A percentile compares a stretch with the other conserved stretches of the same genome.
Conservation (phyloP, 1,140 invertebrate species). For the Hestina assimilis region DNA sequence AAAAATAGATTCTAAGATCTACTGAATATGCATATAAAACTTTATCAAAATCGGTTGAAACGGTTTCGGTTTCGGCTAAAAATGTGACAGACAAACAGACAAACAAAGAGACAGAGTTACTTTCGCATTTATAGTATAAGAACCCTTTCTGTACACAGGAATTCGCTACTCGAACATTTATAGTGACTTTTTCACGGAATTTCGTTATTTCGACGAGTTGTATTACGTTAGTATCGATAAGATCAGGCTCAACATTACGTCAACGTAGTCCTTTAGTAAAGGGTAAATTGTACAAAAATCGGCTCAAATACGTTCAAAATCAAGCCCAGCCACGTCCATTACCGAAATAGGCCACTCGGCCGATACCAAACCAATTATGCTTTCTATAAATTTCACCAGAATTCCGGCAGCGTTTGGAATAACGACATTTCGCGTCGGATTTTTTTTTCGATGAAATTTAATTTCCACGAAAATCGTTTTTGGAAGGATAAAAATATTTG, state of each 20-base stretch:
- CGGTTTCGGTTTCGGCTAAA: too few species aligned
- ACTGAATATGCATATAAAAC: too few species aligned
- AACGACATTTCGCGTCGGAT: constrained; percentile 6
- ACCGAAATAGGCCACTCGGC: constrained; percentile 32
- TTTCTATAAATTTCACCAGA: constrained; percentile 31
- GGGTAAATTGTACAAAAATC: constrained; percentile 21
- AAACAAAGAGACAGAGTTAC: too few species aligned
- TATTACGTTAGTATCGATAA: background rate
- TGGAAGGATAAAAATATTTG: constrained; percentile 8
- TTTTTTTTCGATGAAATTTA: constrained; percentile 13
- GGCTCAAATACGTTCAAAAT: constrained; percentile 27
- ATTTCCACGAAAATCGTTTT: constrained; percentile 12
- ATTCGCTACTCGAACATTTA: too few species aligned
- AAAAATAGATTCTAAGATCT: too few species aligned
- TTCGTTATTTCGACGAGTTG: too few species aligned
- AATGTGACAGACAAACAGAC: too few species aligned
- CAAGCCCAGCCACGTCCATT: constrained; percentile 31
- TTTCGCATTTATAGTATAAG: too few species aligned
- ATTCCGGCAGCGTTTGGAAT: constrained; percentile 8
- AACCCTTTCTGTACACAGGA: too few species aligned
- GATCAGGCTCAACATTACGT: background rate
- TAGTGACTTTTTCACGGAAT: too few species aligned
- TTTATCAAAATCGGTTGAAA: too few species aligned
- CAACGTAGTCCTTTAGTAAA: constrained; percentile 5
- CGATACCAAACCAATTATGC: constrained; percentile 60